Conservation (phyloP, 2,888 invertebrate species). For the Reticulitermes lucifugus region DNA sequence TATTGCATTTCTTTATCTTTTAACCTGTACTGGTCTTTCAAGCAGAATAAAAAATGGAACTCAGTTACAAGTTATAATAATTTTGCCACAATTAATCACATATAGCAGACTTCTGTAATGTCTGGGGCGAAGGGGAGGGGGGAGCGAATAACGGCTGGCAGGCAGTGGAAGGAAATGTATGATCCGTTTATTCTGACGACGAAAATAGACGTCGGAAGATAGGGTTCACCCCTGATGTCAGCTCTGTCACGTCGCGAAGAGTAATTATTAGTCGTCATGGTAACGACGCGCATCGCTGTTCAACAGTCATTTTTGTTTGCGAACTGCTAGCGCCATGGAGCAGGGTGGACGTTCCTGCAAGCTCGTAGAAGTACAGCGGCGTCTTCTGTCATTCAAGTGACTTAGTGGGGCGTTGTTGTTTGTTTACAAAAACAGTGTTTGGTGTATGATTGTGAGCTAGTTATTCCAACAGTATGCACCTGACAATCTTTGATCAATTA, state of each 20-base stretch:
- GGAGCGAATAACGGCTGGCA: background rate
- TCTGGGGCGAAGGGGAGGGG: no score
- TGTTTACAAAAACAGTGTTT: conserved; percentile 24
- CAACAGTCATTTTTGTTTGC: conserved; percentile 23
- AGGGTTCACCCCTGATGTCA: background rate
- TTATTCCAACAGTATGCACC: background rate
- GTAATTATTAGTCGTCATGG: background rate
- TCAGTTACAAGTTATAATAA: no score
- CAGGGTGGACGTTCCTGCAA: background rate
- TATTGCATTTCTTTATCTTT: no score
- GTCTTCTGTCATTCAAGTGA: conserved; percentile 24
- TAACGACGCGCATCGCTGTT: conserved; percentile 22
- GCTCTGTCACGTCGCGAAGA: background rate
- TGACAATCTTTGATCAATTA: conserved; percentile 12
- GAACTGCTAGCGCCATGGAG: conserved; percentile 28
- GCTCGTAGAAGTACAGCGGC: background rate
- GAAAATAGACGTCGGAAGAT: background rate
- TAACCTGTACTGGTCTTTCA: no score
- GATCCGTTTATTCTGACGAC: background rate
- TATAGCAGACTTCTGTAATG: no score
- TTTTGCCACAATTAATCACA: no score
- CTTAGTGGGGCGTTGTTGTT: conserved; percentile 30
- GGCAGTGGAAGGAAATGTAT: background rate
- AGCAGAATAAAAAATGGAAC: no score
- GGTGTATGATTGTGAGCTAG: background rate